These are phyloP conservation scores for Dinomys branickii DNA, from an alignment of 2,113 vertebrate species.

Conservation along the genomic window DNA sequence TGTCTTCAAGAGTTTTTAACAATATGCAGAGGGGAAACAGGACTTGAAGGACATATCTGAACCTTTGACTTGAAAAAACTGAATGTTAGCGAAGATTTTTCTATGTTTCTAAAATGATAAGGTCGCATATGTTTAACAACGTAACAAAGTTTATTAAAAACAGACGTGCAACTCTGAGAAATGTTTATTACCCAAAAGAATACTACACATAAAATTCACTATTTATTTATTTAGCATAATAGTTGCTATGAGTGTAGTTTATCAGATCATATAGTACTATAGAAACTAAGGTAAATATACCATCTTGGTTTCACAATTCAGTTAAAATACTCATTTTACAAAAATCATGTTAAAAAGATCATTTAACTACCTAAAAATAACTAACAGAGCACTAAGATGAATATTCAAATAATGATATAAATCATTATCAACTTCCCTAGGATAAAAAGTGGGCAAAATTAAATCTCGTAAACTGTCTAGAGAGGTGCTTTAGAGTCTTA, in stretches of 20 bases:
- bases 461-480: neutral
- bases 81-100: constrained; percentile 39
- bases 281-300: neutral
- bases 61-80: constrained; percentile 38
- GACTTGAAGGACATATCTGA: neutral
- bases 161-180: constrained; percentile 33
- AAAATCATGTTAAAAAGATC: constrained; percentile 25
- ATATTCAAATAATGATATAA: constrained; percentile 10
- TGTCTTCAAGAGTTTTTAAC: neutral
- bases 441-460: constrained; percentile 18
- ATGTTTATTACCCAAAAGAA: constrained; percentile 47
- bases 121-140: neutral
- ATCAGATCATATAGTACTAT: neutral
- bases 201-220: neutral
- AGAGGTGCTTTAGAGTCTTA: neutral
- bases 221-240: neutral
- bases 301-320: constrained; percentile 17
- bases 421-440: constrained; percentile 34
- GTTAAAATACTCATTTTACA: constrained; percentile 25
- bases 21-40: neutral
- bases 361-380: constrained; percentile 41
- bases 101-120: neutral
- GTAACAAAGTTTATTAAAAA: constrained; percentile 22
- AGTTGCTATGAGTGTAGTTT: neutral
- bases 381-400: constrained; percentile 17